Conservation (phyloP, 2,888 invertebrate species). For the Tineola bisselliella region DNA sequence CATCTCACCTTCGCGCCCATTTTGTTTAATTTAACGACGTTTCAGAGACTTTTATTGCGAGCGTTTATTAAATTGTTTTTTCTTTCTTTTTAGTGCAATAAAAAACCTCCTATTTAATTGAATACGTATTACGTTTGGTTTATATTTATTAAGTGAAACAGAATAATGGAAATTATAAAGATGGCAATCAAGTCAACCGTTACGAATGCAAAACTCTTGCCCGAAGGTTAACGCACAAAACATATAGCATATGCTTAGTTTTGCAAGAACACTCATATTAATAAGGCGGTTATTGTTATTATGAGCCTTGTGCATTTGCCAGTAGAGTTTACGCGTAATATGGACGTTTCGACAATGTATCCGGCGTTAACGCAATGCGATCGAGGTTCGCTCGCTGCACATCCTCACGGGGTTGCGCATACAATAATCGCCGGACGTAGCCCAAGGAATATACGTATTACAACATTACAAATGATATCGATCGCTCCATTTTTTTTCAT, state of each 20-base stretch:
- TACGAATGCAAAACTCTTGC: conserved; percentile 24
- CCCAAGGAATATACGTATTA: conserved; percentile 19
- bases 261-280: conserved; percentile 60
- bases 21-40: no score
- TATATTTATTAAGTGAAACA: no score
- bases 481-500: conserved; percentile 13
- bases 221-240: conserved; percentile 53
- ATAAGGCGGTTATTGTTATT: neutral
- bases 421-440: conserved; percentile 57
- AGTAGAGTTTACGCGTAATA: neutral
- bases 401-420: conserved; percentile 56
- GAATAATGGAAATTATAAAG: neutral
- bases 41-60: no score
- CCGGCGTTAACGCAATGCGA: conserved; percentile 10
- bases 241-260: conserved; percentile 30
- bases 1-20: no score
- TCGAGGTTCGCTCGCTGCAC: conserved; percentile 25
- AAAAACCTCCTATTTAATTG: no score
- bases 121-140: no score
- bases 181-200: conserved; percentile 30
- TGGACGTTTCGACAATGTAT: neutral
- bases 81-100: no score
- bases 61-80: no score
- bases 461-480: conserved; percentile 4
- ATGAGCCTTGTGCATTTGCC: neutral